phyloP scores from a whole-genome alignment of 2,797 vertebrate species.

The Gadopsis marmoratus region DNA sequence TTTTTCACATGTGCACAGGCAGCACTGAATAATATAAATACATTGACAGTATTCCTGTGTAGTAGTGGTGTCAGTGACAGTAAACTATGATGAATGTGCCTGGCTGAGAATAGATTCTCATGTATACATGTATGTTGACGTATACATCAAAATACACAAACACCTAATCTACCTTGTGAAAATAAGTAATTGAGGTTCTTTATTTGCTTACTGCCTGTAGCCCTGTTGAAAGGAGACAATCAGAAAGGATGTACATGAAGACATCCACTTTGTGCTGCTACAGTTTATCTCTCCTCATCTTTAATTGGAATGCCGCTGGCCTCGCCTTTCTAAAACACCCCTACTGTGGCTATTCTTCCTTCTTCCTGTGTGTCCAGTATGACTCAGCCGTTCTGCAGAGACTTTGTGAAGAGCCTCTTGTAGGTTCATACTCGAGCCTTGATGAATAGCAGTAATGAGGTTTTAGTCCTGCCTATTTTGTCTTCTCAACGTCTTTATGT shows the following conservation, averaged over 20 bases:
- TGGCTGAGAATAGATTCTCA: too few species aligned
- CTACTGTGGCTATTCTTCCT: slow-evolving; percentile 16
- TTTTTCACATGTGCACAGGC: not conserved
- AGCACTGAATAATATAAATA: not conserved
- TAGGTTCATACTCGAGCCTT: slow-evolving; percentile 29
- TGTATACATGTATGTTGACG: too few species aligned
- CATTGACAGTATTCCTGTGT: not conserved
- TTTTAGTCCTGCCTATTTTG: slow-evolving; percentile 30
- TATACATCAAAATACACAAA: not conserved
- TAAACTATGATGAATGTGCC: not conserved
- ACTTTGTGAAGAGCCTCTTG: slow-evolving; percentile 38
- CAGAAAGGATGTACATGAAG: slow-evolving; percentile 5
- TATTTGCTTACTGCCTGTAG: slow-evolving; percentile 19
- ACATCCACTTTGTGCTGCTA: slow-evolving; percentile 11
- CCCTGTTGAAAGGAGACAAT: slow-evolving; percentile 16
- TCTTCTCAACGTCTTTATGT: slow-evolving; percentile 9
- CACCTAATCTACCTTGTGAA: not conserved
- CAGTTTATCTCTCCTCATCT: slow-evolving; percentile 34
- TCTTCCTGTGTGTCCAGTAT: slow-evolving; percentile 37
- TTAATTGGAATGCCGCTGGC: slow-evolving; percentile 36
- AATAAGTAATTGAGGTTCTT: slow-evolving; percentile 14
- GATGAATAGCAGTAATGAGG: slow-evolving; percentile 42
- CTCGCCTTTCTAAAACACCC: slow-evolving; percentile 18
- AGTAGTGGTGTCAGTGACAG: not conserved
- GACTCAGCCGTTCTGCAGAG: slow-evolving; percentile 50